Conservation (phyloP, 2,888 invertebrate genomes). For the Tenthredo mesomela region DNA sequence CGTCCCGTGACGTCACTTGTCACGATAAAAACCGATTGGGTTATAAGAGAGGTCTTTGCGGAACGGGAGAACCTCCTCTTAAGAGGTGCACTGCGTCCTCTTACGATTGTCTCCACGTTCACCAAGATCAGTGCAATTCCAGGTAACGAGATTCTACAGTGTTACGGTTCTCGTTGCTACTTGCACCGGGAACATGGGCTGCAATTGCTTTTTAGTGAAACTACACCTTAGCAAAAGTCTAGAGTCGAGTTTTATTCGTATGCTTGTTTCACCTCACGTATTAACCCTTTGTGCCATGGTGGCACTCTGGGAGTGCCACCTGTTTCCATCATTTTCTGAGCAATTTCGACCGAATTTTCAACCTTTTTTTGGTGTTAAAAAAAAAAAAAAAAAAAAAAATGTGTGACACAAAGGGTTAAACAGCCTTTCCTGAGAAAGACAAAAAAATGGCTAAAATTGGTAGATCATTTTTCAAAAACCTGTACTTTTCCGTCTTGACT, state of each 20-base stretch:
- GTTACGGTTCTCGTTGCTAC: conserved; percentile 31
- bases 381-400: too few species aligned
- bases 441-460: not conserved
- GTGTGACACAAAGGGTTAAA: too few species aligned
- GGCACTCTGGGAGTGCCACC: too few species aligned
- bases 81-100: conserved; percentile 22
- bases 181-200: not conserved
- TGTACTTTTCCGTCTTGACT: not conserved
- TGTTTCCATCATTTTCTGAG: too few species aligned
- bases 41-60: conserved; percentile 38
- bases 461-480: not conserved
- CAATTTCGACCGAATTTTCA: too few species aligned
- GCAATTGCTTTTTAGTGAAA: conserved; percentile 47
- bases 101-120: conserved; percentile 41
- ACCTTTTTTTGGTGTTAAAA: too few species aligned
- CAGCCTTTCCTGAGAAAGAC: not conserved
- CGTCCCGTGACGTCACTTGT: conserved; percentile 22
- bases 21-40: conserved; percentile 41
- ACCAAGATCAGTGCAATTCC: conserved; percentile 47
- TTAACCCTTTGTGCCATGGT: too few species aligned
- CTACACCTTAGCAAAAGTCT: conserved; percentile 24
- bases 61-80: conserved; percentile 11
- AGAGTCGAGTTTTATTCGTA: conserved; percentile 10
- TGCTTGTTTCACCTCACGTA: not conserved
- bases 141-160: conserved; percentile 47